Percentiles rank a stretch among this genome's conserved stretches.
phyloP scores from a whole-genome alignment of 2,888 invertebrate species.

The Syrphus vitripennis region DNA sequence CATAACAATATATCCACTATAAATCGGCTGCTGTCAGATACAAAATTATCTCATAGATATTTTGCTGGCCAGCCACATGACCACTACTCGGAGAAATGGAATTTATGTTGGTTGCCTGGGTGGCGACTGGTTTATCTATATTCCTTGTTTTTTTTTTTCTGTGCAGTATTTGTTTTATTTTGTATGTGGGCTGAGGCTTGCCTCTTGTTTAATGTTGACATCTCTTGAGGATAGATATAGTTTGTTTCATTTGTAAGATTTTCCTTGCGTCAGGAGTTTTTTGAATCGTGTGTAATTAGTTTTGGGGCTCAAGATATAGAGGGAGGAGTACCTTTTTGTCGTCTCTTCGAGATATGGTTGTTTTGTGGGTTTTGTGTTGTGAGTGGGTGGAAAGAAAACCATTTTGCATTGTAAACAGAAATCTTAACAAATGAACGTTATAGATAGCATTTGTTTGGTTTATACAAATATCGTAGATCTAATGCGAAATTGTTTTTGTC shows the following conservation, averaged over 20 bases:
- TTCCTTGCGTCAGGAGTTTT: slow-evolving; percentile 65
- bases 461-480: background rate
- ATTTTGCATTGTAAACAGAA: slow-evolving; percentile 63
- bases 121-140: slow-evolving; percentile 27
- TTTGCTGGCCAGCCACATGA: slow-evolving; percentile 40
- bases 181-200: slow-evolving; percentile 42
- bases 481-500: background rate
- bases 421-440: slow-evolving; percentile 22
- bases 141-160: background rate
- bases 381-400: slow-evolving; percentile 3
- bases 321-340: background rate
- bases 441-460: background rate
- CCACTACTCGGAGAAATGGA: slow-evolving; percentile 38
- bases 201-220: slow-evolving; percentile 34
- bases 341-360: too few species aligned
- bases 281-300: slow-evolving; percentile 60
- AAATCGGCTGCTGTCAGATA: slow-evolving; percentile 67
- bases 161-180: background rate
- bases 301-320: slow-evolving; percentile 24
- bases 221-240: slow-evolving; percentile 32
- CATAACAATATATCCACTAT: slow-evolving; percentile 57
- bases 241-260: slow-evolving; percentile 47
- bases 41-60: slow-evolving; percentile 61
- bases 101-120: slow-evolving; percentile 55
- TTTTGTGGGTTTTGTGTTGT: too few species aligned